phyloP scores from a whole-genome alignment of 1,140 invertebrate genomes.

The Drosophila seguyi region DNA sequence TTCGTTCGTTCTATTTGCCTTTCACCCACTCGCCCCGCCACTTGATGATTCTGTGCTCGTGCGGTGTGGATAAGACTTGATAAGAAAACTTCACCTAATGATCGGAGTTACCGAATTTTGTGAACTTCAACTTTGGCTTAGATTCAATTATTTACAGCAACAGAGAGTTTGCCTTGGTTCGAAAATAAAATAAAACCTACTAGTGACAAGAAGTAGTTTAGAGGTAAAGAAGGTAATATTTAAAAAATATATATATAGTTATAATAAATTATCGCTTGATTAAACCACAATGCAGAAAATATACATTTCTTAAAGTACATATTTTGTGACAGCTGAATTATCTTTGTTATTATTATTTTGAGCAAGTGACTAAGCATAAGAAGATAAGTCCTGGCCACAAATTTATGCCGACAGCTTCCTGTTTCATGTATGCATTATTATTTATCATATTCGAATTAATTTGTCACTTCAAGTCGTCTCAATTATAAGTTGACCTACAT shows the following conservation, averaged over 20 bases:
- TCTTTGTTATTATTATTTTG: slow-evolving; percentile 12
- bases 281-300: not conserved
- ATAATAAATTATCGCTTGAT: not conserved
- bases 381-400: slow-evolving; percentile 14
- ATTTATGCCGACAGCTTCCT: slow-evolving; percentile 17
- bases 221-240: too few species aligned
- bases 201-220: not conserved
- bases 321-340: slow-evolving; percentile 18
- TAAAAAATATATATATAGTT: not conserved
- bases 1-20: slow-evolving; percentile 23
- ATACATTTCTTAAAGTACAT: not conserved
- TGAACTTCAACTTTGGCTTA: slow-evolving; percentile 30
- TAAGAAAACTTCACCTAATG: slow-evolving; percentile 57
- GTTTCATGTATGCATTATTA: slow-evolving; percentile 8
- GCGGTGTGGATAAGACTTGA: slow-evolving; percentile 47
- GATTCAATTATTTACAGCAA: slow-evolving; percentile 41
- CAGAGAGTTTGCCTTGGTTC: not conserved
- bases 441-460: not conserved
- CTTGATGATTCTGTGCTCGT: slow-evolving; percentile 38
- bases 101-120: slow-evolving; percentile 41
- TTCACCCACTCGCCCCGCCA: slow-evolving; percentile 16
- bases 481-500: slow-evolving; percentile 3
- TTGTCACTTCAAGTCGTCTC: not conserved
- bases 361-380: slow-evolving; percentile 9
- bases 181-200: not conserved